Base-by-base conservation (phyloP, 2,797 vertebrate genomes). In the Pseudopleuronectes americanus region DNA sequence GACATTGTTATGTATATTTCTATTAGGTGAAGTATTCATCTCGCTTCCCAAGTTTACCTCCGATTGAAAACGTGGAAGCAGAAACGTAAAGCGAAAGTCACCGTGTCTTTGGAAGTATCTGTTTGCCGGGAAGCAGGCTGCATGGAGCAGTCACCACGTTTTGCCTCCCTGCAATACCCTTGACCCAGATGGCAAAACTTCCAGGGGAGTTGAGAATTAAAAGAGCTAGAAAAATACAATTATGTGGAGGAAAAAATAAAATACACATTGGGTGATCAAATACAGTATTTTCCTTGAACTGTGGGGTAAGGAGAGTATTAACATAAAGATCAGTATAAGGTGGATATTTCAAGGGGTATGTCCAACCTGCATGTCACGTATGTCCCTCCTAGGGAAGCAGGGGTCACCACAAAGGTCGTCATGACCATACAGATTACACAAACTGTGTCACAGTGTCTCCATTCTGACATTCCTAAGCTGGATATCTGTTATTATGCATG, bases 241-340 rank as follows among this genome's bases (percentile, higher is more conserved):
- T 86, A 91, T 89, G 64, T 73, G 56, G 17, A 24, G 22, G 7
- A 58, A 71, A 75, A 83, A 71, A 75, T 80, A 81, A 66, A 55
- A 28, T 0, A 80, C 28, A 73, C 0, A 2, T 68, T 68, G 56
- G 33, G 70, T 83, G 86, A 92, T 93, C 90, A 94, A 92, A 94
- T 93, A 91, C 93, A 92, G 92, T 87, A 88, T 93, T 91, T 94
- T 89, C 91, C 92, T 93, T 93, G 88, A 94, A 93, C 92, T 89
- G 61, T 73, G 52, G 81, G 84, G 73, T 91, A 90, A 90, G 82
- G 83, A 64, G 87, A 84, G 84, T 84, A 80, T 88, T 83, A 84
- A 67, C 84, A 85, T 84, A 75, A 77, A 88, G 70, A 84, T 74
- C 68, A 75, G 57, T 60, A 45, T 43, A 72, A 63, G 55, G 76